Base-by-base conservation (phyloP, 2,113 vertebrate species). In the Trachemys scripta region DNA sequence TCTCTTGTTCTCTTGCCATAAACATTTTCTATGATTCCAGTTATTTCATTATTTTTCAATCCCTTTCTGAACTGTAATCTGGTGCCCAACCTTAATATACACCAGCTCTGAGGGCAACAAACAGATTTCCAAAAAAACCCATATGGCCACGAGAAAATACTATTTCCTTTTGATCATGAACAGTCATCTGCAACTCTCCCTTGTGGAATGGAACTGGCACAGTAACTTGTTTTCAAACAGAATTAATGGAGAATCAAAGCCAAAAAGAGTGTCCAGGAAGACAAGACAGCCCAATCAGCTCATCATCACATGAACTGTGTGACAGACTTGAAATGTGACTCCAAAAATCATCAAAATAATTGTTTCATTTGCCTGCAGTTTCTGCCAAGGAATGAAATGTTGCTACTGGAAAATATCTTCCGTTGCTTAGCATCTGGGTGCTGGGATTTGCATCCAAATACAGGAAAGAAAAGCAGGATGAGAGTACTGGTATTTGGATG, bases 191-290 rank as follows among this genome's bases (percentile, higher is more conserved):
- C 0, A 1, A 91, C 22, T 69, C 49, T 84, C 88, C 47, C 85
- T 88, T 10, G 10, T 87, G 78, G 95, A 91, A 82, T n/a, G 31
- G n/a, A 53, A 96, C 82, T 96, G 92, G 84, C 88, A 93, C 10
- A 88, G 24, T 8, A 94, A 31, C 91, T 96, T 85, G 27, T 91
- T 97, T 98, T 97, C 83, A 95, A 94, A 94, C 65, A 96, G 89
- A 98, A 97, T 42, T 93, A 92, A 95, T 93, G 82, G 85, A 90
- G 72, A 93, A 97, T 90, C 93, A 95, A 98, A 96, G 94, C 95
- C 97, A 96, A 96, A 96, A 72, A 87, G 3, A 87, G 22, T 75
- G 54, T 93, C 91, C 80, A 87, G 65, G 69, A 96, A 90, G 87
- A 91, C 72, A 76, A 92, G 57, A 65, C 12, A 96, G 94, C 54